Conservation (phyloP, 2,888 invertebrate species). For the Zootermopsis nevadensis region DNA sequence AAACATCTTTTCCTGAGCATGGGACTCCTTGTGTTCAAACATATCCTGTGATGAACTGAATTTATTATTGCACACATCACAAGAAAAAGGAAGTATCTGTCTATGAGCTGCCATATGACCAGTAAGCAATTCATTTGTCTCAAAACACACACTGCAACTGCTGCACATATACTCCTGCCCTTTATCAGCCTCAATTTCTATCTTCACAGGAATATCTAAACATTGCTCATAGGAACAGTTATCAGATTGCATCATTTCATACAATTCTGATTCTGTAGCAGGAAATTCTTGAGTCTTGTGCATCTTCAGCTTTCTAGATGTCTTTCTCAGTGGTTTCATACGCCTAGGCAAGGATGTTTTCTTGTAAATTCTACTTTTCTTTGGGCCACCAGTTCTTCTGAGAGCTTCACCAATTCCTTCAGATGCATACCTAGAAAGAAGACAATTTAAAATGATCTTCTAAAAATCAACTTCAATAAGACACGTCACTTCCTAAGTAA, state of each 20-base stretch:
- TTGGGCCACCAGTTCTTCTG: slow-evolving; percentile 8
- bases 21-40: slow-evolving; percentile 33
- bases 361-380: slow-evolving; percentile 8
- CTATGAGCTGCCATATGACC: not conserved
- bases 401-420: slow-evolving; percentile 3
- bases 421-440: slow-evolving; percentile 46
- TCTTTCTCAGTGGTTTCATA: not conserved
- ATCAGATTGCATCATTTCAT: not conserved
- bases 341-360: not conserved
- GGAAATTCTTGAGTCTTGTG: not conserved
- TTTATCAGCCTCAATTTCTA: slow-evolving; percentile 28
- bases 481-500: not conserved
- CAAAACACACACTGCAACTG: not conserved
- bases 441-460: slow-evolving; percentile 39
- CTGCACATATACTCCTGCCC: not conserved
- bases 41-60: slow-evolving; percentile 53
- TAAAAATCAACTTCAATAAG: not conserved
- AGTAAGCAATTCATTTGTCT: not conserved
- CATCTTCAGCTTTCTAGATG: not conserved
- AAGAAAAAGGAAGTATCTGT: slow-evolving; percentile 51
- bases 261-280: not conserved
- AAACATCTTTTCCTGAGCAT: slow-evolving; percentile 4
- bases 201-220: slow-evolving; percentile 26
- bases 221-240: not conserved
- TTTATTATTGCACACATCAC: slow-evolving; percentile 54